Base-by-base conservation (phyloP, 2,888 invertebrate genomes). In the Trilocha varians region DNA sequence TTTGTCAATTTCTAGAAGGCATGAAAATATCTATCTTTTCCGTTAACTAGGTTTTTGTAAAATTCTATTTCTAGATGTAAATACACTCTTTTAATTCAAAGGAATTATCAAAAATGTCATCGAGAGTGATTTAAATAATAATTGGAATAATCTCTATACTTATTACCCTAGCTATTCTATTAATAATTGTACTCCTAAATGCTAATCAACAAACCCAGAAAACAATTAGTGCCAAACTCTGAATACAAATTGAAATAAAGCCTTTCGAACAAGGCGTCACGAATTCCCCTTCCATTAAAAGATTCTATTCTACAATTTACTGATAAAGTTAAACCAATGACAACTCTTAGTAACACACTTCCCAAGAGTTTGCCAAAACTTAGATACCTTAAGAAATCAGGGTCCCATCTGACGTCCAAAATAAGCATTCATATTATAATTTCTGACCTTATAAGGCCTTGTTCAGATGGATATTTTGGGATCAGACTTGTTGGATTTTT, bases 351-450 rank as follows among this genome's bases (percentile, higher is more conserved):
- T 25, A 9, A 25, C 25, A 25, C 25, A 25, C 25, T 25, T 25
- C 25, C 25, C 25, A 6, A 25, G 25, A 25, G 25, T 25, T 25
- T 25, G n/a, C 25, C 5, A 25, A 25, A 25, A 25, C 25, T 25
- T 25, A 25, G 25, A 11, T 25, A 25, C 25, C 25, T 25, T 25
- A 25, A 25, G 25, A 42, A 38, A 38, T 38, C 13, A 25, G 15
- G 32, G n/a, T 38, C 25, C 35, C 17, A 42, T 42, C 34, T 34
- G 38, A 39, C 38, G 32, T 13, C 38, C 35, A 38, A 39, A 38
- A 15, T 16, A 38, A 39, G 34, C 38, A 42, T 38, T 42, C 34
- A 42, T 38, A 42, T 42, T 38, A 38, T 38, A 38, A 42, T 42
- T 35, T 34, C 16, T 13, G 38, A 36, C 38, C 38, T 38, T 38